Base-by-base conservation (phyloP, 2,888 invertebrate genomes). In the Hedychridium roseum region DNA sequence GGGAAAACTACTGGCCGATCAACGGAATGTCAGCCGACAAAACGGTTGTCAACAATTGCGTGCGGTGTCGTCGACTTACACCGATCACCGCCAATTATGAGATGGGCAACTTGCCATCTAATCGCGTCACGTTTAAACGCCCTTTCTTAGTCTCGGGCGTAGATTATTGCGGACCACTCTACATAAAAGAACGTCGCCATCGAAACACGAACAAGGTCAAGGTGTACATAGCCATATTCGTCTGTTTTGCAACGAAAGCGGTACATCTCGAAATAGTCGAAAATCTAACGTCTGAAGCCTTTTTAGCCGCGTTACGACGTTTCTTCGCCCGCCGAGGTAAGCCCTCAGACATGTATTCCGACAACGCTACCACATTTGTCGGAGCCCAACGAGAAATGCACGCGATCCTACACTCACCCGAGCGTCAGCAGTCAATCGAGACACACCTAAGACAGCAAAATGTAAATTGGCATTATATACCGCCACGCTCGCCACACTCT, bases 331-430 rank as follows among this genome's bases (percentile, higher is more conserved):
- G 54, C 3, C 26, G 48, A 37, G 52, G 54, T 3, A 28, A 28
- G 2, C 50, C 47, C 5, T 20, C 32, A 5, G 14, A 44, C 16
- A 18, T 52, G 9, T 44, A 28, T 26, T 55, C 48, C 3, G 58
- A 58, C 11, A 58, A 50, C 21, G 54, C 43, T 5, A 50, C 50
- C 1, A 54, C 51, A 9, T 52, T 58, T 15, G 42, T 50, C 4
- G 56, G 54, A 1, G 56, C 56, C 2, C 21, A 20, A 15, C 28
- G 26, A 4, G 54, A 40, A 36, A n/a, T 59, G 5, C 48, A 56
- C 35, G 43, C 42, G 9, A 32, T 50, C 21, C 26, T 49, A n/a
- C 26, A 34, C 2, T 3, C 31, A 15, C 3, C 6, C 4, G 31
- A 31, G 12, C 3, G 12, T 7, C 3, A 3, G 12, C 3, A 2